Evolutionary conservation across 2,888 invertebrate species (phyloP), one percentile per base, ranked within the genome.

Genomic region (Myopa tessellatipennis): DNA sequence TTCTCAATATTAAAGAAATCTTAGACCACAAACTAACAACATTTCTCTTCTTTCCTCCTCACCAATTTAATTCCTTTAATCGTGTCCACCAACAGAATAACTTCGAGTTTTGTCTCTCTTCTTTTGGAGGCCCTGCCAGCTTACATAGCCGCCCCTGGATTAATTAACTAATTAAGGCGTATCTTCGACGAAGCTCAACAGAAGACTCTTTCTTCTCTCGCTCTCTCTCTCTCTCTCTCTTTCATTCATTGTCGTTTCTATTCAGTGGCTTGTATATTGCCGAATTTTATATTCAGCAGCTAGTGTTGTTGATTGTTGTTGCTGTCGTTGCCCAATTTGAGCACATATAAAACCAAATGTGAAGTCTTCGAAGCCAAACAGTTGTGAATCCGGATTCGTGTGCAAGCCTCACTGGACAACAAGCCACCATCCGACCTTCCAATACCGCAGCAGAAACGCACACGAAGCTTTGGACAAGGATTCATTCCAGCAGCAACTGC

Each of bases 261-360:
- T 10, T 63, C 8, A 63, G 26, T 63, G n/a, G 34, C 34, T 71
- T 8, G 34, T 58, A 36, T 36, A 71, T 38, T 60, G 40, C 72
- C 72, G 72, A 72, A 72, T 72, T 72, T 72, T 58, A 5, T 69
- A 40, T 68, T 45, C 18, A 36, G 38, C 34, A 58, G 58, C 18
- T 45, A 14, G 26, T 18, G 70, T 71, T 58, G 60, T 45, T 69
- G n/a, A 16, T 70, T 70, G 52, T 61, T 40, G 72, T 60, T 40
- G 60, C 52, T 52, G 61, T 26, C 12, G 45, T 18, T 71, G 55
- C 14, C 50, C 26, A 40, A 34, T 14, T 71, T 58, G 26, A 68
- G 70, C 68, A 73, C 55, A 77, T 80, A 80, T 80, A 80, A 80
- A 80, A 80, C 75, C 78, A 74, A 77, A 77, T 72, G 74, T 55